Evolutionary conservation across 2,797 vertebrate genomes (phyloP).

Genomic region (Coreius guichenoti): DNA sequence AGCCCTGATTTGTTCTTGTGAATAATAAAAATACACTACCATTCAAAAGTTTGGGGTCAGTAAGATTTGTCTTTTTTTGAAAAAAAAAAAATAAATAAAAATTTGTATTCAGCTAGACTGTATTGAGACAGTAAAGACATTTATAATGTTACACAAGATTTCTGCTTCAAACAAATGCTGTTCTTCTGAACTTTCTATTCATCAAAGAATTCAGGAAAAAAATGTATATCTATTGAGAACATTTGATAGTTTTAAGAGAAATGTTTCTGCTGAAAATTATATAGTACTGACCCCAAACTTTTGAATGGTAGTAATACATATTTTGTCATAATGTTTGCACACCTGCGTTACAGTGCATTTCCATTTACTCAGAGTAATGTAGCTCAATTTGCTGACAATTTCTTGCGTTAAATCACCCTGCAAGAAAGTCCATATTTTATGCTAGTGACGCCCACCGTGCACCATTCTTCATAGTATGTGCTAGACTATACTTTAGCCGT

Average conservation of each 20-base stretch:
- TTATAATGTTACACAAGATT: neutral
- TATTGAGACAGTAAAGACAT: neutral
- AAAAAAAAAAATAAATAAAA: too few relatives aligned
- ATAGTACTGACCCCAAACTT: neutral
- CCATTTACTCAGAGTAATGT: neutral
- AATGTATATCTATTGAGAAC: neutral
- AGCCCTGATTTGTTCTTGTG: neutral
- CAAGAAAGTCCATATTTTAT: neutral
- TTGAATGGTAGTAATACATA: neutral
- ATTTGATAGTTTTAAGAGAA: neutral
- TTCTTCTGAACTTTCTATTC: neutral
- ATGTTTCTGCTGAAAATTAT: neutral
- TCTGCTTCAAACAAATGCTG: neutral
- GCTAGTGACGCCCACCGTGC: neutral
- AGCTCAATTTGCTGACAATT: slow-evolving; percentile 1
- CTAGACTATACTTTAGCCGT: neutral
- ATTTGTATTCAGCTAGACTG: too few relatives aligned
- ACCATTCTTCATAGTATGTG: neutral
- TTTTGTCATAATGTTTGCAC: neutral
- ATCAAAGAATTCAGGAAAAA: neutral
- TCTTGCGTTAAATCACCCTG: neutral
- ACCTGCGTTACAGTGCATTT: neutral
- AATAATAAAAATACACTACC: neutral
- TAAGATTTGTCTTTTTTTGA: too few relatives aligned
- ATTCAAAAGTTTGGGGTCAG: neutral